These are phyloP conservation scores for Eulemur rufifrons DNA, from an alignment of 2,113 vertebrate species.

Conservation along the genomic window DNA sequence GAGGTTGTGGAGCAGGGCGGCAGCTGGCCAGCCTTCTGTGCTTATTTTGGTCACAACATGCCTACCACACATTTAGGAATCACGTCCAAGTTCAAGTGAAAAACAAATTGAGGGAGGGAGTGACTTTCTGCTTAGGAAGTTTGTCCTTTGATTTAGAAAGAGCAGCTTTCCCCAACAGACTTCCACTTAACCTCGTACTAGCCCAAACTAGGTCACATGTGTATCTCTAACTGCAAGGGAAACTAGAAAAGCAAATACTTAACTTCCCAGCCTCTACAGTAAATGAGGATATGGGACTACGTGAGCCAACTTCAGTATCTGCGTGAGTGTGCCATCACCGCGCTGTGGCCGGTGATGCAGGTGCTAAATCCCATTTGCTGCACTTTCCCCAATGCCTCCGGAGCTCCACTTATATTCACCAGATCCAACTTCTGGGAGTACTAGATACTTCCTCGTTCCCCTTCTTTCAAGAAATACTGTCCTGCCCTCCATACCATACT, in stretches of 20 bases:
- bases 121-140: not conserved
- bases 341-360: too few relatives aligned
- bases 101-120: not conserved
- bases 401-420: not conserved
- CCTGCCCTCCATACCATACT: not conserved
- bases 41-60: not conserved
- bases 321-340: accelerated
- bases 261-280: not conserved
- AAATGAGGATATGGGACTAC: not conserved
- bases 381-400: accelerated
- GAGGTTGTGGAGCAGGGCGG: not conserved
- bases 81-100: not conserved
- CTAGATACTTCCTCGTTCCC: not conserved
- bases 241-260: not conserved
- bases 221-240: not conserved
- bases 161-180: not conserved
- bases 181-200: not conserved
- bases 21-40: not conserved
- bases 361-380: not conserved
- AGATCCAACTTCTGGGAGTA: not conserved
- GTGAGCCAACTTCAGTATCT: not conserved
- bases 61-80: not conserved
- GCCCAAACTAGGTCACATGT: not conserved
- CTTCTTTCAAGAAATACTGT: not conserved
- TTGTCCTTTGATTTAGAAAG: not conserved